phyloP scores from a whole-genome alignment of 2,113 vertebrate species.

The Leucosticte australis region DNA sequence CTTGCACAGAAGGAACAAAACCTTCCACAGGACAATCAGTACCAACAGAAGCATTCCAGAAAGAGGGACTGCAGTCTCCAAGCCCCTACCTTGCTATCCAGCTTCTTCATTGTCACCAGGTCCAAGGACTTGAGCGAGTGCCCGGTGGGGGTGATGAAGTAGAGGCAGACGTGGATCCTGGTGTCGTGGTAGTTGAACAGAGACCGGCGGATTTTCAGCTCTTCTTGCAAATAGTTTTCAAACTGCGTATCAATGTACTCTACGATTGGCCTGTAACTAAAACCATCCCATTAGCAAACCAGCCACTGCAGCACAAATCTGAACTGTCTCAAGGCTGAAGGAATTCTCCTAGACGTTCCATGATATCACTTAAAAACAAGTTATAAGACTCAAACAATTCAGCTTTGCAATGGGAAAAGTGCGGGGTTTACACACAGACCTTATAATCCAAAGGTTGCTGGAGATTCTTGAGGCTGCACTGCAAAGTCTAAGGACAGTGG shows the following conservation, averaged over 20 bases:
- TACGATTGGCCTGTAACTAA: conserved; percentile 97
- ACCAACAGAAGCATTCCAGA: neutral
- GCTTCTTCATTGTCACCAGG: conserved; percentile 97
- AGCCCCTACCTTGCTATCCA: conserved; percentile 90
- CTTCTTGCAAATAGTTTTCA: conserved; percentile 97
- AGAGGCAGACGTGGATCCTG: conserved; percentile 95
- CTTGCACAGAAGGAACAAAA: neutral
- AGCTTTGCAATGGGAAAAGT: neutral
- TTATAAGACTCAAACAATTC: neutral
- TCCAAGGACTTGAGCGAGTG: conserved; percentile 97
- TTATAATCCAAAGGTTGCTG: neutral
- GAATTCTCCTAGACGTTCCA: neutral
- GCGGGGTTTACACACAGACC: neutral
- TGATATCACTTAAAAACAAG: neutral
- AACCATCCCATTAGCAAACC: conserved; percentile 72
- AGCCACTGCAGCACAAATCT: neutral
- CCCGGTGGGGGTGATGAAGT: conserved; percentile 95
- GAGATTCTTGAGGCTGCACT: neutral
- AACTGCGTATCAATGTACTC: conserved; percentile 99
- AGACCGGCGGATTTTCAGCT: conserved; percentile 96
- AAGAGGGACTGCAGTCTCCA: neutral
- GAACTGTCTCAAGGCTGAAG: neutral
- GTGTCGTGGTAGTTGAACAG: conserved; percentile 98
- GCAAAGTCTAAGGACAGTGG: neutral
- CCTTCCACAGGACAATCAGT: neutral